phyloP scores from a whole-genome alignment of 2,797 vertebrate species.

The Chromobotia macracanthus region DNA sequence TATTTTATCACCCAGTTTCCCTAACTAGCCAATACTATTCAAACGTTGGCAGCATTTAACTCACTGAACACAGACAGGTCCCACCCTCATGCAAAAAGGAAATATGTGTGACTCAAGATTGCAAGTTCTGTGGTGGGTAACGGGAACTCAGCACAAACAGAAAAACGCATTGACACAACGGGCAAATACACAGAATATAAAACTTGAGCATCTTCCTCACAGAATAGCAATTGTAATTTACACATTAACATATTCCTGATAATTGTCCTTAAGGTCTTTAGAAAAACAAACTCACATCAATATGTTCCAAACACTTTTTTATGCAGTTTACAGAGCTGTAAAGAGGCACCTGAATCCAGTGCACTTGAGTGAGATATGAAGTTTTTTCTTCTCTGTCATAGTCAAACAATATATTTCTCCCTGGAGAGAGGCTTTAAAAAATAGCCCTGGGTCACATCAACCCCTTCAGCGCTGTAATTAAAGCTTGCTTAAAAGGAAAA shows the following conservation, averaged over 20 bases:
- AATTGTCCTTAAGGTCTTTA: background rate
- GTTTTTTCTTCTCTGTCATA: conserved; percentile 59
- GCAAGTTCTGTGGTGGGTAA: too few relatives aligned
- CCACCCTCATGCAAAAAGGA: too few relatives aligned
- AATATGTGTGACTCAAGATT: too few relatives aligned
- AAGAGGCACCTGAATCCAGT: background rate
- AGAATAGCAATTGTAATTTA: background rate
- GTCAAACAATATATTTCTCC: conserved; percentile 70
- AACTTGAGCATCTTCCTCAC: background rate
- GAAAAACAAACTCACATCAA: background rate
- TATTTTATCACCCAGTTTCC: background rate
- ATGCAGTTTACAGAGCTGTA: background rate
- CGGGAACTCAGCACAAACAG: too few relatives aligned
- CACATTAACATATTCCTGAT: background rate
- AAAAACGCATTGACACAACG: too few relatives aligned
- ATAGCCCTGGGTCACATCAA: conserved; percentile 77
- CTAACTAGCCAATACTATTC: too few relatives aligned
- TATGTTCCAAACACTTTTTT: background rate
- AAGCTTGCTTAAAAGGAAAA: conserved; percentile 62
- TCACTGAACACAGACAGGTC: too few relatives aligned
- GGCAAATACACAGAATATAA: background rate
- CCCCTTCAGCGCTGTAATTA: conserved; percentile 71
- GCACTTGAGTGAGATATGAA: conserved; percentile 41
- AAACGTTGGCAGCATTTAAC: too few relatives aligned
- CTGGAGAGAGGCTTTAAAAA: conserved; percentile 53